Evolutionary conservation across 1,140 invertebrate species (phyloP), one percentile per base, ranked within the genome.

Genomic region (Cydia amplana): DNA sequence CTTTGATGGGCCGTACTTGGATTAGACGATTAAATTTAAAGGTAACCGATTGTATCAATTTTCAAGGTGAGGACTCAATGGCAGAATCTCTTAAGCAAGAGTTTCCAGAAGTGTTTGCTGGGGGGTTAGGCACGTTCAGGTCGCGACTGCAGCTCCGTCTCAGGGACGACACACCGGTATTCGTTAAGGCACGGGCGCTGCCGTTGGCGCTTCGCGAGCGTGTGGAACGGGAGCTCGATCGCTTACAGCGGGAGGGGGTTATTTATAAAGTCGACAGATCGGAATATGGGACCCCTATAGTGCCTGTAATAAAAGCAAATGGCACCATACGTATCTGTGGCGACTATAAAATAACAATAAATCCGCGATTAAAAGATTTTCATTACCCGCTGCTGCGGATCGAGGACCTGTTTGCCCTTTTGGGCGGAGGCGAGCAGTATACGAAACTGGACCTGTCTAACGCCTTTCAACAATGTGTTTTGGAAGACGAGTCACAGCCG

Each of bases 1-100:
- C 81, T 23, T 75, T 82, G 43, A 77, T 83, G 75, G 79, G 82
- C 65, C 43, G 79, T 18, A 76, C 74, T 49, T 82, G 82, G 78
- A 82, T 80, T 70, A 84, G 75, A 65, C 32, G 32, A 32, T 32
- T 32, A 32, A 32, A 32, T 0, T 32, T 32, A 32, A 32, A 6
- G 32, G 32, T 82, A 82, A 75, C 72, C n/a, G 75, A 78, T 70
- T 78, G 76, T 73, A 63, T 76, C 20, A 75, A 78, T 72, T 76
- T 82, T 28, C 12, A 75, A 32, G 72, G 60, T 28, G 64, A 72
- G 10, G 74, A 40, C 5, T 67, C 1, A 23, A 75, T 18, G 55
- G 25, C 51, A n/a, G 32, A 32, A 32, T 32, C 32, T 32, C 32
- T 32, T 32, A 32, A 32, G 32, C 32, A 32, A 32, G 74, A 81